These are phyloP conservation scores for Ectropis crepuscularia DNA, from an alignment of 2,888 invertebrate species.

Conservation along the genomic window DNA sequence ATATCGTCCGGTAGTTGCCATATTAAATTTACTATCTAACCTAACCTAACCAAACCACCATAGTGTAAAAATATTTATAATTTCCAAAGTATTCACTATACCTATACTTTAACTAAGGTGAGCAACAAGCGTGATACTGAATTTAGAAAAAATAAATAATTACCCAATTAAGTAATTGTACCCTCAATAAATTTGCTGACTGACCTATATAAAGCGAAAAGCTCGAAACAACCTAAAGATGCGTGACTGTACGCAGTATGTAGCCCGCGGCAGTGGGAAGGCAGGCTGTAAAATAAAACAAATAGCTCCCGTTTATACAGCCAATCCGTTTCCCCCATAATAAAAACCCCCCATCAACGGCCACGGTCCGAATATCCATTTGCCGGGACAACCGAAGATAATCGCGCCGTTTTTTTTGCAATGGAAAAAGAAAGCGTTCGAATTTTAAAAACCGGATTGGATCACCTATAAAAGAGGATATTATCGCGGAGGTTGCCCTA, in stretches of 20 bases:
- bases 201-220: background rate
- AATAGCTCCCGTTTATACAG: constrained; percentile 37
- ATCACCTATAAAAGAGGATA: constrained; percentile 41
- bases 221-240: constrained; percentile 7
- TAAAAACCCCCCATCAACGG: constrained; percentile 45
- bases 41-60: too few relatives aligned
- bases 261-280: constrained; percentile 21
- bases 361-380: constrained; percentile 46
- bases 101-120: too few relatives aligned
- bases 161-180: too few relatives aligned
- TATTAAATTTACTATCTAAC: too few relatives aligned
- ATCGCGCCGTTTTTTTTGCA: constrained; percentile 43
- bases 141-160: too few relatives aligned
- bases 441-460: constrained; percentile 41
- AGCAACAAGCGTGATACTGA: too few relatives aligned
- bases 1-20: too few relatives aligned
- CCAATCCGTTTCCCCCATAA: constrained; percentile 45
- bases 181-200: too few relatives aligned
- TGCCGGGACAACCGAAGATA: constrained; percentile 43
- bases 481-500: constrained; percentile 26
- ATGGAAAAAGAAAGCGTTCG: constrained; percentile 38
- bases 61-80: too few relatives aligned
- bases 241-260: constrained; percentile 30
- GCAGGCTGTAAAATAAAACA: constrained; percentile 40
- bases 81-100: too few relatives aligned